Base-by-base conservation (phyloP, 2,888 invertebrate genomes). In the Harpalus rufipes region DNA sequence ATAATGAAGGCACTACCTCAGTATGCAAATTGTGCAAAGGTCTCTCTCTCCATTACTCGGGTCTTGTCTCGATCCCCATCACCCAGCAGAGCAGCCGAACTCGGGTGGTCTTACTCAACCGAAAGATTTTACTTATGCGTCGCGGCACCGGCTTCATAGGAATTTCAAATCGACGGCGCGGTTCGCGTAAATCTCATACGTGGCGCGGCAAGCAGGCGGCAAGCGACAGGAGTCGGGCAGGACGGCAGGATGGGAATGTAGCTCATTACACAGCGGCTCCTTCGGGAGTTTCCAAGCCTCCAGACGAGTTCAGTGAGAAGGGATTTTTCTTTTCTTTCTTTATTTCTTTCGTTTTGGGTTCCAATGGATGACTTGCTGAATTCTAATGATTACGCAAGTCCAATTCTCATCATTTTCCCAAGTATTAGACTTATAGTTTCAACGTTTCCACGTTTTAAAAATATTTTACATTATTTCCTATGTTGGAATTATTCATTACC, bases 91-190 rank as follows among this genome's bases (percentile, higher is more conserved):
- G n/a, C 74, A n/a, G 0, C 18, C 74, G 41, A 10, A 21, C 12
- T 56, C 32, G 32, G 56, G 56, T 51, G 56, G 25, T 56, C 76
- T 12, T n/a, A 56, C 56, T 56, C 76, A 58, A 74, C 59, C 59
- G 83, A 72, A 82, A 83, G 83, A 83, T 72, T 83, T 74, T 83
- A 83, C 58, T 83, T 83, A 74, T 82, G 82, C 82, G 82, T 58
- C 16, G 59, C 58, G 58, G 25, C 68, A 58, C 58, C 58, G 56
- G 39, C 83, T 83, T 83, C 83, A 83, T 83, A 83, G 74, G 83
- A 83, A 83, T 83, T 83, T 83, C 83, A 83, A 83, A 83, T 83
- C 58, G 58, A 44, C 18, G 39, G 39, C 81, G 25, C 81, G 32
- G 41, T 12, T 21, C 39, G 82, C 72, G 83, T 61, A 83, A 83